Base-by-base conservation (phyloP, 2,888 invertebrate genomes). In the Drosophila barbarae region DNA sequence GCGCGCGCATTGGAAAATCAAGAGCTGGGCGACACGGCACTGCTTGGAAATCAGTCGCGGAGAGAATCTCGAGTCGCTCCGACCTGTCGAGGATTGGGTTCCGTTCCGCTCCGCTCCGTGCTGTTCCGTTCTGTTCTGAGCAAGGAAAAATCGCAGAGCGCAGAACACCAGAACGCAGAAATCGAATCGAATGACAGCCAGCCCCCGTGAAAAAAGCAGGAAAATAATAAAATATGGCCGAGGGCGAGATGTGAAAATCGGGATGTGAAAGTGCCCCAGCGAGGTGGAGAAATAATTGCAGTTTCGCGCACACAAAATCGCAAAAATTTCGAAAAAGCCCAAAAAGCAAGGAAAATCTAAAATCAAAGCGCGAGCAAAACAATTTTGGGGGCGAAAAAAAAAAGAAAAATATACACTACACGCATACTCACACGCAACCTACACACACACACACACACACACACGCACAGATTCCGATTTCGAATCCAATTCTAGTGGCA, bases 61-160 rank as follows among this genome's bases (percentile, higher is more conserved):
- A 84, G 81, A 82, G 82, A 76, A 75, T 64, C 77, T 72, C 77
- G 82, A 82, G 71, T 60, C 77, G 73, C 74, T 82, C 72, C 79
- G 60, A 66, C 72, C 54, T 52, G 64, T 79, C 78, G 83, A 78
- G 83, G 78, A 78, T 84, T 80, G 46, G 46, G 46, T 46, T 46
- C 46, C 46, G 46, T 77, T 76, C 78, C 81, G 72, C 78, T 64
- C 66, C 46, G 46, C 81, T 76, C 78, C 81, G 72, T 78, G 41
- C 65, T 53, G 51, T 44, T 44, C 50, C 28, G 61, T 46, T 46
- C 46, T 30, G 39, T 75, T 79, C 77, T 69, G 71, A 79, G 71
- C 67, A 70, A 46, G 53, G 46, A 76, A 76, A 74, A 74, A 76
- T 76, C 74, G 69, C 63, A 76, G 66, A 72, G 57, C 59, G 47